Evolutionary conservation across 2,113 vertebrate species (phyloP), one percentile per base, ranked within the genome.

Genomic region (Hyperopisus bebe): DNA sequence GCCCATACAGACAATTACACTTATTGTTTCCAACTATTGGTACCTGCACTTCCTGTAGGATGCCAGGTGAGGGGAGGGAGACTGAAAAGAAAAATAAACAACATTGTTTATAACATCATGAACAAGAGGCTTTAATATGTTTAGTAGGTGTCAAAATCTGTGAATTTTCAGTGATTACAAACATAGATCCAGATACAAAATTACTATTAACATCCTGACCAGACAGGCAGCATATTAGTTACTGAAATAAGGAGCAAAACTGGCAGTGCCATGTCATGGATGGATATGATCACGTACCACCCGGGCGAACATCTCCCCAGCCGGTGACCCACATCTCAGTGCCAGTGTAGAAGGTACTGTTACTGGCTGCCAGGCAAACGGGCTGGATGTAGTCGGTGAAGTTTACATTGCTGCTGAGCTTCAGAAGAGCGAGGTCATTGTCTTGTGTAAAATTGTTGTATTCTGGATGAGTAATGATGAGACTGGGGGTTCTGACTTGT

Each of bases 361-460:
- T 89, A 27, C 92, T 92, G 0, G 91, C 90, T 0, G 95, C 95
- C 51, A 95, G n/a, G 62, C 62, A 66, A 31, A 66, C n/a, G 10
- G 62, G 62, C 9, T 27, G 62, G 3, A 66, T 27, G 2, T 66
- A 77, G 66, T 92, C 91, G 19, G 89, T 91, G 62, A 92, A 94
- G 15, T 3, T 10, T 39, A 94, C 83, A 0, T 93, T 39, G 0
- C 0, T 5, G 0, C 0, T 44, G 10, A 96, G 93, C 7, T 11
- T 92, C 58, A 95, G 0, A 2, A 96, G 93, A 0, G 95, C 94
- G 0, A 96, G 93, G 89, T 96, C 95, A 0, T 94, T 94, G 46
- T 91, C 50, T 0, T 93, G 91, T 21, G 92, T 94, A 19, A 90
- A 90, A 0, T 91, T 42, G 0, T 1, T 74, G 87, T 93, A 96